These are phyloP conservation scores for Agrotis exclamationis DNA, from an alignment of 2,888 invertebrate species.

Conservation along the genomic window DNA sequence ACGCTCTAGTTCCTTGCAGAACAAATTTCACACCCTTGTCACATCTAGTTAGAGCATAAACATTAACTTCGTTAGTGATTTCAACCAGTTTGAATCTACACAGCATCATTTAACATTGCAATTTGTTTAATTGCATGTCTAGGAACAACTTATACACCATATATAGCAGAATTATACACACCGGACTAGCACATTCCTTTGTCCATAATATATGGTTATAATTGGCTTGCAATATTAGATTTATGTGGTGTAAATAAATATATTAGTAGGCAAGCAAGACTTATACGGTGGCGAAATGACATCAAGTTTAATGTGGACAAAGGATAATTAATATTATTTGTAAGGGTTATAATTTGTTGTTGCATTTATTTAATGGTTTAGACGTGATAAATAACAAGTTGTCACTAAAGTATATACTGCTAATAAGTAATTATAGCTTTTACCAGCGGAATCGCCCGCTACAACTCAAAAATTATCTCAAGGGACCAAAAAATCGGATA, in stretches of 20 bases:
- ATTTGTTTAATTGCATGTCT: slow-evolving; percentile 72
- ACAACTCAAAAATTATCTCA: too few relatives aligned
- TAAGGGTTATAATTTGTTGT: slow-evolving; percentile 20
- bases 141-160: slow-evolving; percentile 62
- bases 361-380: slow-evolving; percentile 18
- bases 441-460: too few relatives aligned
- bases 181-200: slow-evolving; percentile 56
- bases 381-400: slow-evolving; percentile 8
- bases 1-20: slow-evolving; percentile 64
- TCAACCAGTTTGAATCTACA: slow-evolving; percentile 72
- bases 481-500: too few relatives aligned
- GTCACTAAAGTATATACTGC: neutral
- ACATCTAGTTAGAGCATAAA: slow-evolving; percentile 68
- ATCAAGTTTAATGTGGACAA: slow-evolving; percentile 44
- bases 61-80: slow-evolving; percentile 45
- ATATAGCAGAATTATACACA: slow-evolving; percentile 53
- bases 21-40: slow-evolving; percentile 71
- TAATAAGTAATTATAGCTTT: too few relatives aligned
- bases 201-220: slow-evolving; percentile 58
- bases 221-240: slow-evolving; percentile 50
- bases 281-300: slow-evolving; percentile 46
- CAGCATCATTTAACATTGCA: slow-evolving; percentile 72
- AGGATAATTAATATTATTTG: slow-evolving; percentile 57
- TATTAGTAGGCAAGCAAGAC: slow-evolving; percentile 33
- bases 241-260: slow-evolving; percentile 38